Evolutionary conservation across 2,888 invertebrate species (phyloP), one percentile per base, ranked within the genome.

Genomic region (Polydrusus tereticollis): DNA sequence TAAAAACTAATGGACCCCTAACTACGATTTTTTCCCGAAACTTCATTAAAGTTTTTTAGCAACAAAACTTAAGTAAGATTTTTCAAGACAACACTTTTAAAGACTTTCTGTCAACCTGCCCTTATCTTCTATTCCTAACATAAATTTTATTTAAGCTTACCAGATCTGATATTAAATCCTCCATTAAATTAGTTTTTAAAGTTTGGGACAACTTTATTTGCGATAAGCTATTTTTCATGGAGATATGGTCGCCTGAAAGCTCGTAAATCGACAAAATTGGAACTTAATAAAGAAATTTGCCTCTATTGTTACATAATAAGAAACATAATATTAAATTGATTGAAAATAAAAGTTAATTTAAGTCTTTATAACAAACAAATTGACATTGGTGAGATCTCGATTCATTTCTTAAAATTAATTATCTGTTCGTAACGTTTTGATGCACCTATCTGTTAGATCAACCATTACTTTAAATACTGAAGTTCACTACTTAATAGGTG

Each of bases 181-280:
- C 50, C 26, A 45, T 20, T 45, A 45, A 45, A 45, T 45, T 45
- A 45, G 45, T 45, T 45, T 45, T 45, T 20, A 45, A 45, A 45
- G 20, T 45, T 45, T 7, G 45, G 12, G 10, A 45, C 45, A 45
- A 20, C 20, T 45, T 45, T 45, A 45, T 45, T 45, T 20, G 12
- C 20, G 18, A 45, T 45, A 45, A 45, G 45, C 20, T 5, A 45
- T 45, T 45, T 45, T 20, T 45, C 45, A 45, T 20, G 20, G 20
- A 45, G 45, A 45, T 45, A 45, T 20, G 20, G 8, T 20, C 45
- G 20, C 20, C 45, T 18, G 20, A 20, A 16, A 12, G 45, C 45
- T 45, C 20, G 45, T 45, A 20, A 45, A 45, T 45, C 45, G 18
- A 18, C 20, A 45, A 45, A 45, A 45, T 45, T 45, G 45, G 45